Evolutionary conservation across 2,113 vertebrate species (phyloP), one percentile per base, ranked within the genome.

Genomic region (Rallus limicola): DNA sequence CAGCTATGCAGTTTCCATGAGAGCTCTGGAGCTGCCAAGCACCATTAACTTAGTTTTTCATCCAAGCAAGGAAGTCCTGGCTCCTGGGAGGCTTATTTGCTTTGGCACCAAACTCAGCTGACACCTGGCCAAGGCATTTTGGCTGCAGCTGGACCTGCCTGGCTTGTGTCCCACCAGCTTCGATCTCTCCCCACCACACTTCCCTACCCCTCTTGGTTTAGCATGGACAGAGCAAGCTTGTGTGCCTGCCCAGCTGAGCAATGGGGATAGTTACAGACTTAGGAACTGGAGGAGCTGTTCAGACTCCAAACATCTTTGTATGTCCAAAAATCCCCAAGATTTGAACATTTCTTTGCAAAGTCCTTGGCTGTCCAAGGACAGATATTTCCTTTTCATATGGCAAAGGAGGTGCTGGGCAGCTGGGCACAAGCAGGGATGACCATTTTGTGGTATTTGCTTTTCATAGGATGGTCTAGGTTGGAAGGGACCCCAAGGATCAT

Each of bases 41-140:
- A 84, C 53, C 60, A 86, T 95, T 95, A 96, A 84, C 91, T 91
- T 56, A 92, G 81, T 44, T 95, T 96, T 93, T 69, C 58, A 89
- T 79, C 87, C 93, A 92, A 95, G 94, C 93, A 91, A 97, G 86
- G 74, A 95, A 95, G 81, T 78, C 65, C 40, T 95, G 94, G 93
- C 93, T 95, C 83, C 81, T 92, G 94, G 89, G 77, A 95, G 86
- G 86, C 42, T 93, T 96, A 84, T 96, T 96, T 92, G 69, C 75
- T 96, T 96, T 95, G 96, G 94, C 95, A 91, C 21, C 0, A 2
- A 93, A 60, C 65, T 92, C 74, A 18, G 34, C 26, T 96, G 94
- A 87, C 84, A 89, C 65, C 20, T 82, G 58, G 91, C 95, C 96
- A 96, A 97, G 69, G 58, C 65, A 13, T 93, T 93, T 53, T 96